phyloP scores from a whole-genome alignment of 2,113 vertebrate genomes.

The Engystomops pustulosus region DNA sequence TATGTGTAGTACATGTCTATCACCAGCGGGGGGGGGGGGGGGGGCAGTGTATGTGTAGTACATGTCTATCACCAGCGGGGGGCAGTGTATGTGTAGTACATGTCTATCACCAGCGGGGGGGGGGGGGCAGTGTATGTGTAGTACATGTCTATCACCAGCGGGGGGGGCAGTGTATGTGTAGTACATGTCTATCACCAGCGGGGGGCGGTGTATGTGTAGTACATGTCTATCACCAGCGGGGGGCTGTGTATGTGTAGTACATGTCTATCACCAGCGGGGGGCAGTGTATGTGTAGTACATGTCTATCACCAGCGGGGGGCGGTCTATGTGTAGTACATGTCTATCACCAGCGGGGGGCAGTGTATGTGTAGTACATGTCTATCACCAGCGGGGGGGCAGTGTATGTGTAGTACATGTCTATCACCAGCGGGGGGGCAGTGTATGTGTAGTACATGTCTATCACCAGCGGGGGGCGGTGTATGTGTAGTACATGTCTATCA shows the following conservation, averaged over 20 bases:
- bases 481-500: neutral
- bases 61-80: neutral
- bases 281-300: neutral
- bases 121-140: neutral
- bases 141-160: neutral
- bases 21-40: too few relatives aligned
- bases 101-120: neutral
- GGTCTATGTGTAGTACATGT: neutral
- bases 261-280: neutral
- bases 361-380: neutral
- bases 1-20: neutral
- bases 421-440: neutral
- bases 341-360: neutral
- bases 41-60: neutral
- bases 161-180: neutral
- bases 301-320: neutral
- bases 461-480: neutral
- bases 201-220: neutral
- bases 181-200: neutral
- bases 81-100: neutral
- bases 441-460: neutral
- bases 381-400: neutral
- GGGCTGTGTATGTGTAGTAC: neutral
- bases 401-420: neutral
- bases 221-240: neutral